Conservation (phyloP, 2,797 vertebrate species). For the Chelmon rostratus region DNA sequence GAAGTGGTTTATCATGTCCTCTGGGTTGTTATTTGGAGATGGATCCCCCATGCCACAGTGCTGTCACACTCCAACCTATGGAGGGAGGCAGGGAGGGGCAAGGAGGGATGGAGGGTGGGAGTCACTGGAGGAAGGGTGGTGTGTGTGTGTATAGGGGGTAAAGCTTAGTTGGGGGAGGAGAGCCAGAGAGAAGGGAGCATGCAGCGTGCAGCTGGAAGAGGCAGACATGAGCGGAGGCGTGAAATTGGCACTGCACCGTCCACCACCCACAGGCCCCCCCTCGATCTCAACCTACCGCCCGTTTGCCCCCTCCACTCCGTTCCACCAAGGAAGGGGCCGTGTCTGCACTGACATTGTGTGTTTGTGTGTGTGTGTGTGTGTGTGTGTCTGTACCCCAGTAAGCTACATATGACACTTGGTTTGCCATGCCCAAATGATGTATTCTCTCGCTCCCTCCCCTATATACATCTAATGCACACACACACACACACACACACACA, state of each 20-base stretch:
- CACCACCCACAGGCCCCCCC: slow-evolving; percentile 65
- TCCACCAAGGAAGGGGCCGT: slow-evolving; percentile 36
- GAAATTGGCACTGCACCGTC: slow-evolving; percentile 85
- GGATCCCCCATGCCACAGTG: slow-evolving; percentile 59
- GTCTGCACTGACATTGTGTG: slow-evolving; percentile 27
- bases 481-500: slow-evolving; percentile 30
- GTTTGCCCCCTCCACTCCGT: slow-evolving; percentile 44
- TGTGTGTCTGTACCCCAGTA: slow-evolving; percentile 19
- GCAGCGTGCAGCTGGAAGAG: slow-evolving; percentile 80
- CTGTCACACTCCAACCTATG: slow-evolving; percentile 67
- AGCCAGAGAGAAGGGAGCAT: slow-evolving; percentile 57
- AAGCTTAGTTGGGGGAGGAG: slow-evolving; percentile 62
- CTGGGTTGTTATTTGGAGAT: slow-evolving; percentile 74
- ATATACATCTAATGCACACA: slow-evolving; percentile 36
- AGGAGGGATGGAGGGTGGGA: slow-evolving; percentile 1
- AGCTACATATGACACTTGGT: slow-evolving; percentile 25
- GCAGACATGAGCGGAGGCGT: slow-evolving; percentile 81
- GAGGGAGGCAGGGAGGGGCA: slow-evolving; percentile 33
- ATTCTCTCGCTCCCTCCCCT: slow-evolving; percentile 46
- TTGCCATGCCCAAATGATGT: slow-evolving; percentile 44
- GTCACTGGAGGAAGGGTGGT: slow-evolving; percentile 41
- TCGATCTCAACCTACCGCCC: slow-evolving; percentile 45
- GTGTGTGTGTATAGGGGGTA: slow-evolving; percentile 34
- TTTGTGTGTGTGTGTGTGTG: slow-evolving; percentile 8
- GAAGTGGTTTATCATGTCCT: slow-evolving; percentile 59